phyloP scores from a whole-genome alignment of 2,113 vertebrate species.

The Odobenus rosmarus region DNA sequence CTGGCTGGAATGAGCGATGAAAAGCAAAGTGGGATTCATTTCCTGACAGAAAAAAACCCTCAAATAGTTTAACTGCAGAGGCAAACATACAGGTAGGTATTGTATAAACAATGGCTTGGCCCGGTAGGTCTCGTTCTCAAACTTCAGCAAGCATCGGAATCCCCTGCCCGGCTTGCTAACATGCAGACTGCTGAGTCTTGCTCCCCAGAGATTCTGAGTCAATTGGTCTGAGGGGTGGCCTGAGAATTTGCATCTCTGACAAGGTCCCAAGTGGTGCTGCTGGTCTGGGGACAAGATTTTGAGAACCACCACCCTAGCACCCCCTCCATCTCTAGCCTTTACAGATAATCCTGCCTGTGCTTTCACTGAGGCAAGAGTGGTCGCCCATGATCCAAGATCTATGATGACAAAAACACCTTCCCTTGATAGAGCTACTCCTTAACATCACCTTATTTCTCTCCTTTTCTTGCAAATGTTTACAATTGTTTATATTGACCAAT shows the following conservation, averaged over 20 bases:
- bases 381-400: not conserved
- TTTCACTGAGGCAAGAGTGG: not conserved
- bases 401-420: not conserved
- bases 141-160: not conserved
- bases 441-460: not conserved
- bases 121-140: not conserved
- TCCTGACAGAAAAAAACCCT: not conserved
- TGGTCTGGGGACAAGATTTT: not conserved
- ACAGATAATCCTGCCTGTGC: not conserved
- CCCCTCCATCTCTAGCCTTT: not conserved
- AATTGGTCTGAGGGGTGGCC: not conserved
- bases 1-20: not conserved
- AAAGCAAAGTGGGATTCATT: conserved; percentile 43
- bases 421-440: not conserved
- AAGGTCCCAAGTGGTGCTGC: not conserved
- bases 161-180: not conserved
- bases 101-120: conserved; percentile 40
- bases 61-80: not conserved
- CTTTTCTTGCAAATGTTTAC: not conserved
- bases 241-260: not conserved
- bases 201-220: not conserved
- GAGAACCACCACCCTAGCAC: not conserved
- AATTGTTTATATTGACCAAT: not conserved
- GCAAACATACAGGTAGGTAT: not conserved
- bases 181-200: too few species aligned